Base-by-base conservation (phyloP, 2,888 invertebrate species). In the Beris chalybata region DNA sequence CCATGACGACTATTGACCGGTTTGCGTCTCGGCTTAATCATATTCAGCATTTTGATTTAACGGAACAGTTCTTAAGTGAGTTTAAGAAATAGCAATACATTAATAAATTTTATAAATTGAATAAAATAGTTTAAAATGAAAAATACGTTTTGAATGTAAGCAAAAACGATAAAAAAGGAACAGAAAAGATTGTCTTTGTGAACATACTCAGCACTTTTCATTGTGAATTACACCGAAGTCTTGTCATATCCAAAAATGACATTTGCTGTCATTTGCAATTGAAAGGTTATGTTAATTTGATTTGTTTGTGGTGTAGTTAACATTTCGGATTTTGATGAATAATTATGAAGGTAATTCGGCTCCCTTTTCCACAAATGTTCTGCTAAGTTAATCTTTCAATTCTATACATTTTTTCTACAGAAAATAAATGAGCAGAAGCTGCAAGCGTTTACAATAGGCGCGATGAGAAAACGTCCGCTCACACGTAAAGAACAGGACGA, bases 401-500 rank as follows among this genome's bases (percentile, higher is more conserved):
- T 5, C n/a, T 43, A n/a, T 71, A 9, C 1, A 38, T 38, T 38
- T 38, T 38, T 38, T 9, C 38, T 38, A 15, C 66, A 84, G 83
- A 84, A 87, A 81, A 85, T 86, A 76, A 84, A 89, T 67, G 89
- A 89, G 76, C 89, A 89, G 75, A 90, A 90, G 78, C 80, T 89
- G 68, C 89, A 89, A 77, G 89, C 89, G n/a, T 90, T 89, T 75
- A 87, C 88, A 11, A 87, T 89, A 70, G 89, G 89, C 32, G 86
- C 87, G 29, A 89, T 89, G 87, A 89, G 87, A 2, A 89, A 89
- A 76, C 79, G 86, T 15, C 83, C 83, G 44, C 80, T 92, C 71
- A 89, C 92, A n/a, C 92, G 93, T 78, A 89, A 88, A 72, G 92
- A 93, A 80, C 78, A 91, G 9, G 94, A 95, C 76, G 94, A 94